These are phyloP conservation scores for Eupithecia dodoneata DNA, from an alignment of 2,888 invertebrate genomes.

Conservation along the genomic window DNA sequence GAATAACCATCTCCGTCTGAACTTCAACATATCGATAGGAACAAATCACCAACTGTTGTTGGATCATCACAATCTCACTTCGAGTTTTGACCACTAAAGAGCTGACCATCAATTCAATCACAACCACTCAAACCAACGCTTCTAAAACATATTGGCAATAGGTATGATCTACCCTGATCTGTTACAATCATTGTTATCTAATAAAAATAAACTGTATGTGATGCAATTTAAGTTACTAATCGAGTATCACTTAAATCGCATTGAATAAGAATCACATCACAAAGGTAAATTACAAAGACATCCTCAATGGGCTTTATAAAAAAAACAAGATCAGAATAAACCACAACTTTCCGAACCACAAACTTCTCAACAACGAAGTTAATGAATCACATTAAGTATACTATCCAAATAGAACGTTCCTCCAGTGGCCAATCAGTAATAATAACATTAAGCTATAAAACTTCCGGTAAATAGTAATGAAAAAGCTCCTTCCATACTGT, in stretches of 20 bases:
- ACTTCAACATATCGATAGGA: slow-evolving; percentile 30
- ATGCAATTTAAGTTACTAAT: slow-evolving; percentile 20
- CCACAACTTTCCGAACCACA: slow-evolving; percentile 21
- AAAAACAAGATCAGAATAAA: slow-evolving; percentile 13
- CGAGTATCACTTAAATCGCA: slow-evolving; percentile 22
- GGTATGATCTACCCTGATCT: slow-evolving; percentile 18
- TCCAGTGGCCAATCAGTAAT: slow-evolving; percentile 29
- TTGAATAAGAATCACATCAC: slow-evolving; percentile 17
- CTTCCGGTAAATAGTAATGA: slow-evolving; percentile 25
- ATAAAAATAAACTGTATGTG: slow-evolving; percentile 13
- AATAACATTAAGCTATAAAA: slow-evolving; percentile 10
- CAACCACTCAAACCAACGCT: slow-evolving; percentile 14
- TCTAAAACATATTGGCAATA: slow-evolving; percentile 1
- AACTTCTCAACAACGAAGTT: slow-evolving; percentile 18
- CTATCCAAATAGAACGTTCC: slow-evolving; percentile 22
- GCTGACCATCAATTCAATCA: slow-evolving; percentile 15
- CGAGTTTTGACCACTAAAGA: slow-evolving; percentile 28
- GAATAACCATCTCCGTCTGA: slow-evolving; percentile 19
- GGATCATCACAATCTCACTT: slow-evolving; percentile 34
- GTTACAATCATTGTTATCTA: slow-evolving; percentile 10
- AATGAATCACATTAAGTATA: slow-evolving; percentile 19
- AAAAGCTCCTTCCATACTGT: slow-evolving; percentile 21
- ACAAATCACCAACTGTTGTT: slow-evolving; percentile 38
- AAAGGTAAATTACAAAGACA: slow-evolving; percentile 7
- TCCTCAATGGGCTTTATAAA: neutral